Base-by-base conservation (phyloP, 2,797 vertebrate species). In the Enteromius unitaeniatus region DNA sequence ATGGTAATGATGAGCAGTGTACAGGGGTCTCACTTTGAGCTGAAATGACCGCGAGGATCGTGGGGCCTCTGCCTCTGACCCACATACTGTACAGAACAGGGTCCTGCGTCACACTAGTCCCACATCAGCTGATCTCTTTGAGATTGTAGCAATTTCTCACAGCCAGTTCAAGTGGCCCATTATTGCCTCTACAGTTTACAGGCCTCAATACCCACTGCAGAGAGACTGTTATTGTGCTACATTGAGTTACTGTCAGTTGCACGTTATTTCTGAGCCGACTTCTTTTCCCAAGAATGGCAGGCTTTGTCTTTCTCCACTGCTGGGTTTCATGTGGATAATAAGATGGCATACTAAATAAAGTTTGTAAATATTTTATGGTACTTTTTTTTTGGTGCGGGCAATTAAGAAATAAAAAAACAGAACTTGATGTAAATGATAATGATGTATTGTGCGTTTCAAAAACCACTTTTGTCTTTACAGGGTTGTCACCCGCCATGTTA, bases 401-500 rank as follows among this genome's bases (percentile, higher is more conserved):
- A 17, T 23, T 6, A 19, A 79, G 23, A 42, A 31, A 64, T 31
- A 64, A 28, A 21, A 40, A 42, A 42, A 42, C 31, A 23, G 11
- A 34, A 37, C 11, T 23, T 55, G 10, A 13, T 58, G 23, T 58
- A 13, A 28, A 31, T 58, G 1, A 75, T 13, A 15, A 21, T 42
- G 23, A 28, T 5, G 11, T 34, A 9, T 51, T 60, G 13, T 45
- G 51, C 13, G 4, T 68, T 68, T 68, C 17, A 47, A 4, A 23
- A 40, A 10, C 10, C 4, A 6, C 28, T 81, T 34, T 75, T 69
- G 79, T 28, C 45, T 83, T 87, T 87, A 82, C 91, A 96, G 96
- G 92, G 88, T 93, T 91, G 88, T 88, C 49, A 84, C 93, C 84
- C 91, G 91, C 87, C 94, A 97, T 97, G 96, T 95, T 93, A 93